Evolutionary conservation across 2,888 invertebrate species (phyloP).

Genomic region (Chrysomela aeneicollis): DNA sequence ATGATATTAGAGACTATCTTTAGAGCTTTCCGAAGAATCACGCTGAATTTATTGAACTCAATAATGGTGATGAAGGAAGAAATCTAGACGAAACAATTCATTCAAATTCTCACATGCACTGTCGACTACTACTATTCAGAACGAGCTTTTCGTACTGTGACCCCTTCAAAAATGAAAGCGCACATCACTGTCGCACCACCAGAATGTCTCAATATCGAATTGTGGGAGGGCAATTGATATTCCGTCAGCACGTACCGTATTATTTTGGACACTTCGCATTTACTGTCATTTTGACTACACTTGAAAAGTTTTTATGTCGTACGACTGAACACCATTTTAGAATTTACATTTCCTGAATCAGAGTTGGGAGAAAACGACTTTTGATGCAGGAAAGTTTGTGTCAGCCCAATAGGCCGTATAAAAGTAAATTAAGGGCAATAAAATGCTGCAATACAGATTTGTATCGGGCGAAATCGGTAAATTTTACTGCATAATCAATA

Average conservation of each 20-base stretch:
- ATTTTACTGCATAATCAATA: not conserved
- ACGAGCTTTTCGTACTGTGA: no score
- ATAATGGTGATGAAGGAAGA: no score
- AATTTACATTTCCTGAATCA: not conserved
- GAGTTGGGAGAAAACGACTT: not conserved
- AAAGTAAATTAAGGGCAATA: not conserved
- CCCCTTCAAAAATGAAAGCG: no score
- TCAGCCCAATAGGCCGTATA: not conserved
- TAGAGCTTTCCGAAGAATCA: no score
- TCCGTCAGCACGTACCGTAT: slow-evolving; percentile 41
- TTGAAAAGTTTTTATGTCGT: slow-evolving; percentile 2
- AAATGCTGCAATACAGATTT: no score
- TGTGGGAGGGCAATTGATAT: slow-evolving; percentile 41
- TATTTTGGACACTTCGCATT: slow-evolving; percentile 46
- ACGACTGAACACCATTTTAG: not conserved
- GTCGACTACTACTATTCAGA: no score
- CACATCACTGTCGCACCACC: not conserved
- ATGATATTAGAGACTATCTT: no score
- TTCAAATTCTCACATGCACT: no score
- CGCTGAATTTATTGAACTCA: no score
- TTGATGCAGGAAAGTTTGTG: not conserved
- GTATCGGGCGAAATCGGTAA: not conserved
- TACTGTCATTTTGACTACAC: slow-evolving; percentile 40
- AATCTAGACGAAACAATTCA: no score
- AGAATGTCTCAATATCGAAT: slow-evolving; percentile 42